Evolutionary conservation across 2,797 vertebrate species (phyloP), one percentile per base, ranked within the genome.

Genomic region (Parambassis ranga): DNA sequence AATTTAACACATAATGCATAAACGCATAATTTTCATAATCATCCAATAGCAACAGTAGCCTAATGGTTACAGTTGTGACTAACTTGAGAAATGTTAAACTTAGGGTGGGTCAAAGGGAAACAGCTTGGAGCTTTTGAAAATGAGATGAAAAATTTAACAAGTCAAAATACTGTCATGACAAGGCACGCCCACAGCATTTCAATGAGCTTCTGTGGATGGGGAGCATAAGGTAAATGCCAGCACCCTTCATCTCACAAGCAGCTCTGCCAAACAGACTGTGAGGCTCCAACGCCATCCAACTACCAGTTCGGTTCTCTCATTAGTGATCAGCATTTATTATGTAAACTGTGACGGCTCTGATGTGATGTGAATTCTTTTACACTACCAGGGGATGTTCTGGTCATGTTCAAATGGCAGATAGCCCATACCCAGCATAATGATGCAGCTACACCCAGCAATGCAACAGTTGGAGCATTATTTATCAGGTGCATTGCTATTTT

Each of bases 101-200:
- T 48, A 35, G 61, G 64, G 56, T 14, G 56, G 32, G 48, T 67
- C 27, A 11, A 42, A 43, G 47, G 16, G 16, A 48, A 47, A 22
- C 65, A 46, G 76, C 71, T 57, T 51, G 51, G 37, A 75, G 75
- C 74, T 69, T 85, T 82, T 81, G 77, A 84, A 84, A 76, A 74
- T 15, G 33, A 65, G 56, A 87, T 90, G 27, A 88, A 90, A 90
- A 78, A 80, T 86, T 85, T 27, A 89, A 83, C 83, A 78, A 77
- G 71, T 82, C 36, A 65, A 84, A 84, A 72, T 43, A 58, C 47
- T 59, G 83, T 79, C 38, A 63, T 0, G 39, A 62, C 7, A 69
- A 49, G 79, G 66, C 83, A 85, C 84, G 63, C 82, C 86, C 85
- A 51, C 51, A n/a, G 79, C 81, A 86, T 87, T 74, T 87, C 73